A percentile compares a stretch with the other conserved stretches of the same genome.
Evolutionary conservation across 2,113 vertebrate genomes (phyloP).

Genomic region (Ammodytes marinus): DNA sequence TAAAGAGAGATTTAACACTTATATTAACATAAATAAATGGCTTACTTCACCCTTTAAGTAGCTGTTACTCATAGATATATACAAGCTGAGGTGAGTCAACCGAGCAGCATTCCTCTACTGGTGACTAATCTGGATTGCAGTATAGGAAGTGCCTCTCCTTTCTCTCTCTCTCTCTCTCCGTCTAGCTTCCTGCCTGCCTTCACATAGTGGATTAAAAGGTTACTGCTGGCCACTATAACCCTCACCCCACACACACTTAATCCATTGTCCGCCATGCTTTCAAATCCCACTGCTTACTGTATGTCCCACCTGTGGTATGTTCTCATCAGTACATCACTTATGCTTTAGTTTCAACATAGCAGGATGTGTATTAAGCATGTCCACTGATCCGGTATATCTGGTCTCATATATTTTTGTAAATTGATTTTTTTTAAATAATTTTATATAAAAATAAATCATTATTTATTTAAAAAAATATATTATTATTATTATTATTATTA

Average conservation of each 20-base stretch:
- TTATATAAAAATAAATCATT: too few species aligned
- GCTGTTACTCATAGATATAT: too few species aligned
- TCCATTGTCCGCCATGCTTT: slow-evolving; percentile 60
- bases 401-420: too few species aligned
- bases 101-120: slow-evolving; percentile 50
- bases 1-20: too few species aligned
- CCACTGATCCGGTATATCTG: background rate
- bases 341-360: background rate
- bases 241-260: slow-evolving; percentile 59
- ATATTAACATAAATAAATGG: too few species aligned
- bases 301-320: slow-evolving; percentile 28
- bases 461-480: too few species aligned
- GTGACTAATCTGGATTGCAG: slow-evolving; percentile 61
- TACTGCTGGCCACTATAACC: slow-evolving; percentile 58
- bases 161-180: slow-evolving; percentile 21
- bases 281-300: slow-evolving; percentile 29
- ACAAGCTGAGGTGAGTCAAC: background rate
- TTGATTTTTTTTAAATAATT: too few species aligned
- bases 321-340: background rate
- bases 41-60: too few species aligned
- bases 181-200: slow-evolving; percentile 62
- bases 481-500: too few species aligned
- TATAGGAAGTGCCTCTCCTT: slow-evolving; percentile 59
- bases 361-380: background rate
- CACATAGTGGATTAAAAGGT: slow-evolving; percentile 69